These are phyloP conservation scores for Porites cylindrica DNA, from an alignment of 92 coral and sea anemone genomes.

Conservation along the genomic window DNA sequence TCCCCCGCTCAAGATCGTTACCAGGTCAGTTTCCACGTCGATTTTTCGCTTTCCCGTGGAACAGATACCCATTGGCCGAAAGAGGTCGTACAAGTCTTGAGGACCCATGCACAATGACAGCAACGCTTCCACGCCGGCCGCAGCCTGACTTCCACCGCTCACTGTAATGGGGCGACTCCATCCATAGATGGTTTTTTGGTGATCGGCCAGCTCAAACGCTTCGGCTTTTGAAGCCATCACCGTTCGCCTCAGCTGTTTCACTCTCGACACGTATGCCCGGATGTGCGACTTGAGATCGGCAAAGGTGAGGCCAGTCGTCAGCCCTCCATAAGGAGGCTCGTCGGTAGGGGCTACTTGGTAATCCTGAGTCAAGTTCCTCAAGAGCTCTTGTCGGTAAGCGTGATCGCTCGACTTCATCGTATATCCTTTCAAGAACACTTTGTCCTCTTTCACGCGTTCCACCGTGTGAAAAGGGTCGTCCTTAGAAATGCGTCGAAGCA, in stretches of 20 bases:
- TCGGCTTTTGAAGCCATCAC: neutral
- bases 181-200: neutral
- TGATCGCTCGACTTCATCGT: neutral
- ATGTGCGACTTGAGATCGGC: neutral
- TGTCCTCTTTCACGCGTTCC: neutral
- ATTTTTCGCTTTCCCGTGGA: slow-evolving; percentile 1
- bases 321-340: neutral
- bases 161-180: slow-evolving; percentile 3
- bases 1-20: neutral
- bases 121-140: slow-evolving; percentile 1
- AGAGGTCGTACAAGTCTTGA: slow-evolving; percentile 11
- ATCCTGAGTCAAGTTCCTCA: neutral
- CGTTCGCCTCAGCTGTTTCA: neutral
- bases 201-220: neutral
- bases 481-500: no score
- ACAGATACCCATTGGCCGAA: slow-evolving; percentile 3
- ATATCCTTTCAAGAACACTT: neutral
- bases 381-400: neutral
- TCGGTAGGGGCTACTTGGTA: neutral
- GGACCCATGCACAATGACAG: neutral
- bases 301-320: neutral
- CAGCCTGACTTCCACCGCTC: neutral
- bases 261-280: neutral
- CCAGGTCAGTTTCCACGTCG: neutral
- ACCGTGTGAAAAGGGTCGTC: neutral